Evolutionary conservation across 1,140 invertebrate species (phyloP).

Genomic region (Spodoptera frugiperda): DNA sequence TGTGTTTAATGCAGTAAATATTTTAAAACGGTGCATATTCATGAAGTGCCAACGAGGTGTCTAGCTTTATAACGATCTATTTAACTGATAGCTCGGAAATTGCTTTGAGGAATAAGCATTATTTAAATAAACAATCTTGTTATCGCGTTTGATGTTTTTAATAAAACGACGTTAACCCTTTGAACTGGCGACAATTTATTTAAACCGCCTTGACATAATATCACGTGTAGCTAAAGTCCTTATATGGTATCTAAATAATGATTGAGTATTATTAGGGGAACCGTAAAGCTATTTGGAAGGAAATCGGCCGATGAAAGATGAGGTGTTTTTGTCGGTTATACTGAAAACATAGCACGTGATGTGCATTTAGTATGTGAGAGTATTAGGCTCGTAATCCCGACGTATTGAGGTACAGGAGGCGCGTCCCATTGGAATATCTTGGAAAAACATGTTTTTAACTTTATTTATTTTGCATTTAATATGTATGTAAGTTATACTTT

Average conservation of each 20-base stretch:
- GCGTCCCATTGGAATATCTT: conserved; percentile 47
- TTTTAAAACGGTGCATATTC: conserved; percentile 25
- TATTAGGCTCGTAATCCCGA: conserved; percentile 66
- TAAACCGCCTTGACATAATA: conserved; percentile 1
- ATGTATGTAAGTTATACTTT: no score
- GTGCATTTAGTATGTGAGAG: conserved; percentile 65
- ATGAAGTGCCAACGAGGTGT: conserved; percentile 16
- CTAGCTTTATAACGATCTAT: conserved; percentile 30
- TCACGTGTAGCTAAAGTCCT: neutral
- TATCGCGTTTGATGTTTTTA: conserved; percentile 1
- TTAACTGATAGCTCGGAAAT: conserved; percentile 21
- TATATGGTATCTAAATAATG: conserved; percentile 50
- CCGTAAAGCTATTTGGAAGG: conserved; percentile 63
- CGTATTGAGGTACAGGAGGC: conserved; percentile 64
- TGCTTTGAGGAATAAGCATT: conserved; percentile 6
- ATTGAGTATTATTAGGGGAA: conserved; percentile 57
- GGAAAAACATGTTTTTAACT: neutral
- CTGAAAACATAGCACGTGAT: conserved; percentile 66
- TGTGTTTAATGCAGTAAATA: conserved; percentile 19
- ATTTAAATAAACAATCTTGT: conserved; percentile 2
- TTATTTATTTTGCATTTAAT: neutral
- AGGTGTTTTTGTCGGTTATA: conserved; percentile 64
- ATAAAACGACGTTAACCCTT: conserved; percentile 9
- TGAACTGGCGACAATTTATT: neutral
- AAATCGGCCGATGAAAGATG: conserved; percentile 68